Base-by-base conservation (phyloP, 2,113 vertebrate species). In the Ceyx melanurus region DNA sequence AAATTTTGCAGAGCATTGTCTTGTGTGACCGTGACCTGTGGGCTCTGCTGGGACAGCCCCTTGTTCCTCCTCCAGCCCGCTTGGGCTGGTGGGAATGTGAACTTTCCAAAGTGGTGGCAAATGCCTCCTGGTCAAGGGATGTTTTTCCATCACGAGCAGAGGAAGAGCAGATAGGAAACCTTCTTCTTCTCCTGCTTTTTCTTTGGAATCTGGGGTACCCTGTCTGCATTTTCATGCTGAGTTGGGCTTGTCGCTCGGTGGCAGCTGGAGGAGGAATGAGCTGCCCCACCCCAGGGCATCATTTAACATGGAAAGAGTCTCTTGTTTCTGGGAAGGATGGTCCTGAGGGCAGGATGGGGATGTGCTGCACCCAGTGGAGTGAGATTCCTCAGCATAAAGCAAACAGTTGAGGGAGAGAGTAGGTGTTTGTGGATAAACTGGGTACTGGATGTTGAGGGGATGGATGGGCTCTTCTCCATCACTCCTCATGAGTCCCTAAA, bases 1-100 rank as follows among this genome's bases (percentile, higher is more conserved):
- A 86, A 93, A 91, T 87, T 85, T 90, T 93, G 45, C 43, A 40
- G 50, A 77, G 92, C 71, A 94, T 92, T 92, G 87, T 96, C 62
- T 73, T 56, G 76, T 75, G 94, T 89, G 93, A 78, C 95, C 92
- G 3, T 94, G 94, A 96, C 88, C 90, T 0, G 4, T 0, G 6
- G 74, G 37, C 15, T 3, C 56, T 57, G 53, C 12, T 82, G 43
- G 20, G 46, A 22, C 5, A 17, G 45, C 77, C 77, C 79, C 46
- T 93, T 85, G 56, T 76, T 93, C 87, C 42, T 90, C 66, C 42
- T 73, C 0, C 1, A 9, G 10, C 86, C 40, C 14, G 28, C 66
- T 75, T 54, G 66, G 6, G 16, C 76, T 62, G 79, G 92, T 91
- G 94, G 86, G 94, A 95, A 96, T 83, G 82, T 90, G 90, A 94